Conservation (phyloP, 2,888 invertebrate genomes). For the Oscheius sp. region DNA sequence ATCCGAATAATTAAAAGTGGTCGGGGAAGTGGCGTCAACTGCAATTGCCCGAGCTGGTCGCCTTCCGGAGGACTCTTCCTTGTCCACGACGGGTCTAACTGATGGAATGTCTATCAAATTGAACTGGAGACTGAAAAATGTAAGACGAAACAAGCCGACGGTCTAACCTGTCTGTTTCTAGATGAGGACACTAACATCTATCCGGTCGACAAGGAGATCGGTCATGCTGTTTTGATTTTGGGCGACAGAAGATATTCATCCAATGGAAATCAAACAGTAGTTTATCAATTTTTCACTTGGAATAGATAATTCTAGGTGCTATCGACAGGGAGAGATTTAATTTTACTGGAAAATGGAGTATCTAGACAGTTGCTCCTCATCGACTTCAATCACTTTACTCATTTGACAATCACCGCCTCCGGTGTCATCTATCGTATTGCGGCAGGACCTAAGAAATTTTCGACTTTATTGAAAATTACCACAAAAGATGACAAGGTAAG, state of each 20-base stretch:
- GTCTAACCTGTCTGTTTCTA: neutral
- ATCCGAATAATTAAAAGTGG: constrained; percentile 42
- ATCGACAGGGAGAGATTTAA: neutral
- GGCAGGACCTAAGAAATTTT: constrained; percentile 71
- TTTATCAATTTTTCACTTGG: too few relatives aligned
- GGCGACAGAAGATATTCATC: constrained; percentile 48
- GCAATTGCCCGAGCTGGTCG: constrained; percentile 74
- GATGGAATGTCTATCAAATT: constrained; percentile 75
- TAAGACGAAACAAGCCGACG: neutral
- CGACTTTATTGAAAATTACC: constrained; percentile 61
- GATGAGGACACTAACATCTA: constrained; percentile 45
- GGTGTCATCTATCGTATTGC: constrained; percentile 71
- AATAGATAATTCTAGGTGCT: constrained; percentile 9
- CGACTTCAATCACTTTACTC: constrained; percentile 49
- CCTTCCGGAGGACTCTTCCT: constrained; percentile 71
- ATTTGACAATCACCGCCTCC: constrained; percentile 40
- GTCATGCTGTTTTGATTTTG: constrained; percentile 59
- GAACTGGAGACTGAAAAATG: constrained; percentile 38
- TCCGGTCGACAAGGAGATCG: constrained; percentile 51
- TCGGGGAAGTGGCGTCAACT: constrained; percentile 61
- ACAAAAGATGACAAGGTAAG: constrained; percentile 45
- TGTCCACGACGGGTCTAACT: constrained; percentile 74
- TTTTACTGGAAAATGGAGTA: constrained; percentile 11
- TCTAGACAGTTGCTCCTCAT: constrained; percentile 37
- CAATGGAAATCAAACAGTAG: neutral